Base-by-base conservation (phyloP, 30 jellyfish, hydroid and myxozoan genomes). In the Chrysaora quinquecirrha region DNA sequence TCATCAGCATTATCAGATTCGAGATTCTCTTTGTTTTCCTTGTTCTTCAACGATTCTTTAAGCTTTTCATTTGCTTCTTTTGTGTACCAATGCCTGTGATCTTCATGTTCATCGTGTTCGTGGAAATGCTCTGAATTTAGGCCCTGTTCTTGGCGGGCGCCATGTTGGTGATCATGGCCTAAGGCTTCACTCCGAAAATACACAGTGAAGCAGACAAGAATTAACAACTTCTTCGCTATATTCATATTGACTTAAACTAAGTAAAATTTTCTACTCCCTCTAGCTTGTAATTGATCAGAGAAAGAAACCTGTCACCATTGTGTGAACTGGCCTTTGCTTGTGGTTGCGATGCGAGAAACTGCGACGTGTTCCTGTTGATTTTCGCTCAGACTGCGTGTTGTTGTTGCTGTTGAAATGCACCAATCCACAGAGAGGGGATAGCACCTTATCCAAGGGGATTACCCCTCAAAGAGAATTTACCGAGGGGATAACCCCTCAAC, bases 11-110 rank as follows among this genome's bases (percentile, higher is more conserved):
- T n/a, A n/a, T n/a, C n/a, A n/a, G n/a, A n/a, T n/a, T n/a, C n/a
- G n/a, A n/a, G n/a, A n/a, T n/a, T n/a, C n/a, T n/a, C n/a, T n/a
- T n/a, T n/a, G 10, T 27, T 32, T 23, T 30, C 58, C 83, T 56
- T 33, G 10, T 10, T 27, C 30, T 27, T 78, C 80, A 87, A 31
- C 19, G 25, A 22, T 35, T 87, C 91, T 54, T 78, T 81, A 2
- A 71, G 67, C 20, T 74, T 73, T 33, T 76, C 96, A 63, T 90
- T 82, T 18, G 96, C 92, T 34, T 90, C 97, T 79, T 78, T 90
- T n/a, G 97, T 80, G 73, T 90, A 90, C 92, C 90, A 80, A 52
- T 82, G 96, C 46, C 83, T 76, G 64, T 88, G 96, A 66, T 88
- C 92, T 64, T 67, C 85, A 33, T 29, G 91, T 12, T 78, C 85